Evolutionary conservation across 2,797 vertebrate species (phyloP).

Genomic region (Echeneis naucrates): DNA sequence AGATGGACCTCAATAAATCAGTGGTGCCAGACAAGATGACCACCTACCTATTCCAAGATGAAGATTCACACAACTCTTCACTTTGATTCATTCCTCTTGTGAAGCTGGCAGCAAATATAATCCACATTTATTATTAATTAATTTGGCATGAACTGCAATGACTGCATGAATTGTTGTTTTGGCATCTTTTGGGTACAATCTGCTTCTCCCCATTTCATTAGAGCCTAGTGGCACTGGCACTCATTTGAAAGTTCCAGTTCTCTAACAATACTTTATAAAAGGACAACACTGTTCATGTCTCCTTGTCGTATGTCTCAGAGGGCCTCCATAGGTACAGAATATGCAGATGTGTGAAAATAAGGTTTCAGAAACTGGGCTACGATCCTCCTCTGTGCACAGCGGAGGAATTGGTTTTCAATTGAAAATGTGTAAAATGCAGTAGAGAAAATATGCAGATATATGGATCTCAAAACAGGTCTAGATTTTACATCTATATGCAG

Average conservation of each 20-base stretch:
- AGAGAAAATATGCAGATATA: not conserved
- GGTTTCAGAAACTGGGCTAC: not conserved
- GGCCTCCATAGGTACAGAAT: conserved; percentile 27
- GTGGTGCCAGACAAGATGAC: not conserved
- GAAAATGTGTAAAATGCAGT: conserved; percentile 4
- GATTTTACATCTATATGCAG: not conserved
- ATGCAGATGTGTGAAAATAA: conserved; percentile 32
- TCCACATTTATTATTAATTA: too few relatives aligned
- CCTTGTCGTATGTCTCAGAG: conserved; percentile 28
- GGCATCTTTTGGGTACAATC: too few relatives aligned
- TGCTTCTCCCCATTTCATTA: too few relatives aligned
- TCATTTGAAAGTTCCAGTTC: conserved; percentile 21
- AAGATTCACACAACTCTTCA: not conserved
- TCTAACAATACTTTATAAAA: conserved; percentile 16
- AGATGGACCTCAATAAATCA: conserved; percentile 2
- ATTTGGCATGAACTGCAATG: too few relatives aligned
- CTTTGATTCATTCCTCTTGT: conserved; percentile 5
- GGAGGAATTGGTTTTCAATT: not conserved
- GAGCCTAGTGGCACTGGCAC: not conserved
- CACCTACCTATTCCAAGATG: not conserved
- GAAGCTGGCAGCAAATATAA: not conserved
- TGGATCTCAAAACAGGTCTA: not conserved
- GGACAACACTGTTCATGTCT: conserved; percentile 30
- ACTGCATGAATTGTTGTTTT: too few relatives aligned
- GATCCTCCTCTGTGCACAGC: not conserved